A percentile compares a stretch with the other conserved stretches of the same genome.
phyloP scores from a whole-genome alignment of 2,113 vertebrate species.

The Microtus ochrogaster region DNA sequence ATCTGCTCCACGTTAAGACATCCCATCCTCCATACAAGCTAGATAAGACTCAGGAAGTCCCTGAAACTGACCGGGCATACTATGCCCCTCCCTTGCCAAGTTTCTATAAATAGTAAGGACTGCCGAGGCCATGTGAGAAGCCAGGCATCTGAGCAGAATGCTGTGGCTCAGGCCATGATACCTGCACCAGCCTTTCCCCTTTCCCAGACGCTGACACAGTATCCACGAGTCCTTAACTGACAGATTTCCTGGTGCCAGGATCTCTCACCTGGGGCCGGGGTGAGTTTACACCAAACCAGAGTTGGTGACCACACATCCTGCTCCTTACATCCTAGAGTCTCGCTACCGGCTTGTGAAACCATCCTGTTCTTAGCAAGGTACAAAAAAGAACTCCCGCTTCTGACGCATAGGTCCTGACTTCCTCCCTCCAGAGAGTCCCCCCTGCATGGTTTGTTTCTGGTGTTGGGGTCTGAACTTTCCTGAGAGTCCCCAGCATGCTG shows the following conservation, averaged over 20 bases:
- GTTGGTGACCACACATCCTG: not conserved
- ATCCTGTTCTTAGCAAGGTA: not conserved
- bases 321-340: not conserved
- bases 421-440: not conserved
- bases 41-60: not conserved
- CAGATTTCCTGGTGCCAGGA: not conserved
- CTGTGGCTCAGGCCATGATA: not conserved
- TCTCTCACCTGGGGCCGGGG: not conserved
- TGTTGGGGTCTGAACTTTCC: not conserved
- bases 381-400: not conserved
- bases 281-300: not conserved
- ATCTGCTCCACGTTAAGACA: not conserved
- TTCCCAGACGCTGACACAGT: not conserved
- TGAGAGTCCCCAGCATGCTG: not conserved
- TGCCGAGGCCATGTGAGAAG: not conserved
- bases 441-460: not conserved
- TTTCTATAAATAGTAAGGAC: not conserved
- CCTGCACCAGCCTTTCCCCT: not conserved
- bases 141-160: not conserved
- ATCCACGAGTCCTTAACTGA: not conserved
- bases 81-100: not conserved
- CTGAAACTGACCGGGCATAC: not conserved
- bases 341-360: not conserved
- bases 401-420: not conserved
- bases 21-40: not conserved